phyloP scores from a whole-genome alignment of 2,797 vertebrate species.

The Halcyon smyrnensis region DNA sequence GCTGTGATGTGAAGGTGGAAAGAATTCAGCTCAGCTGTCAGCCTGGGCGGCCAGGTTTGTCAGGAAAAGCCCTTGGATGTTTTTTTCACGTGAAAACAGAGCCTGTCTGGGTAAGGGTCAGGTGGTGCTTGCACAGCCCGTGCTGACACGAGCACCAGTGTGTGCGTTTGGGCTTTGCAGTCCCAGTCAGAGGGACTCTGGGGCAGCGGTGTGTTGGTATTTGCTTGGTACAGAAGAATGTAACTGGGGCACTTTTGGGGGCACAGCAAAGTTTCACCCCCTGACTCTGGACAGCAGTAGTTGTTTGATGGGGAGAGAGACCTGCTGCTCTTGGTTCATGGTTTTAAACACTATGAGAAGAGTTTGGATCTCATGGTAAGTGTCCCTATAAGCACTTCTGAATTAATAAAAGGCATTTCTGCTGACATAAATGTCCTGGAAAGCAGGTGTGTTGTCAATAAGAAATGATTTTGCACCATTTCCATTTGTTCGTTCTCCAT shows the following conservation, averaged over 20 bases:
- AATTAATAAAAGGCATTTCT: neutral
- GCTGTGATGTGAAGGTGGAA: neutral
- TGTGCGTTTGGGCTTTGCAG: rapidly evolving
- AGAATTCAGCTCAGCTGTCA: neutral
- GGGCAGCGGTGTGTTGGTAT: rapidly evolving
- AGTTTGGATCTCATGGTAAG: rapidly evolving
- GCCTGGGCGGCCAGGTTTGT: neutral
- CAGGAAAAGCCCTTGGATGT: neutral
- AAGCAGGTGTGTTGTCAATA: neutral
- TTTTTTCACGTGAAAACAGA: rapidly evolving
- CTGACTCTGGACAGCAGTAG: neutral
- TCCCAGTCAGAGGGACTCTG: rapidly evolving
- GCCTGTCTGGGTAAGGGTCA: neutral
- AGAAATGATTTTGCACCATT: neutral
- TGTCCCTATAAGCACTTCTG: neutral
- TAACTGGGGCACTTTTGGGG: neutral
- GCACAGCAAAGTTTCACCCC: neutral
- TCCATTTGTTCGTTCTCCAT: neutral
- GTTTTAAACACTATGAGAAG: neutral
- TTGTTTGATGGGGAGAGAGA: neutral
- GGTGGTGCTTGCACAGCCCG: rapidly evolving
- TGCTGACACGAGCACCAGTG: rapidly evolving
- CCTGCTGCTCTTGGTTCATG: neutral
- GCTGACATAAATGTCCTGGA: neutral
- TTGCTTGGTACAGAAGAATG: neutral